Base-by-base conservation (phyloP, 2,888 invertebrate species). In the Microplitis manilae region DNA sequence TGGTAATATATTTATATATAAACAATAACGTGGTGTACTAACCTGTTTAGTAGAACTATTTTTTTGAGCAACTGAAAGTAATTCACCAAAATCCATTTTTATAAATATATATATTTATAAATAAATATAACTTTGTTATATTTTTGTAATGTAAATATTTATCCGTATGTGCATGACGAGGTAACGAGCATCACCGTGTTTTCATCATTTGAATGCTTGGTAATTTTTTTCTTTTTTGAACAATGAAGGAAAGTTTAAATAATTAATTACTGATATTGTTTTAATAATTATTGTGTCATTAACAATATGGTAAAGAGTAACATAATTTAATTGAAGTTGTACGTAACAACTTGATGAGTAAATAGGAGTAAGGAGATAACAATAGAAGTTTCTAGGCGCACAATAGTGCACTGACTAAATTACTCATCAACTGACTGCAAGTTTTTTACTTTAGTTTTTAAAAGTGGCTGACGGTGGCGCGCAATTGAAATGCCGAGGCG, bases 41-140 rank as follows among this genome's bases (percentile, higher is more conserved):
- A 86, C 86, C 82, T 83, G 85, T 65, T 84, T 87, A 4, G 87
- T 90, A 62, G 85, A 88, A 79, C 91, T 92, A 86, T 94, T 94
- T 86, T 92, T 92, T 81, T 93, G 92, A 1, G 94, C 94, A 71
- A 91, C 92, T 84, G 92, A 92, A 78, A 94, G 85, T 72, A 94
- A 83, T 9, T 92, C 90, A 68, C 92, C 92, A 84, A 94, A 94
- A 91, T 94, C 93, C 94, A 94, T 90, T 50, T 50, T 50, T 8
- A 13, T 50, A 50, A 2, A 8, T 50, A 9, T 50, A 50, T 50
- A 50, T 13, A 50, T 50, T 50, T 13, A 50, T 50, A 50, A 9
- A 50, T 13, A 50, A 50, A 50, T 50, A 50, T 50, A 50, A 50
- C 1, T 8, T 70, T 50, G 15, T 2, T 50, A 59, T 50, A 13